Percentiles rank a stretch among this genome's conserved stretches.
Conservation (phyloP, 2,113 vertebrate genomes). For the Electrona antarctica region DNA sequence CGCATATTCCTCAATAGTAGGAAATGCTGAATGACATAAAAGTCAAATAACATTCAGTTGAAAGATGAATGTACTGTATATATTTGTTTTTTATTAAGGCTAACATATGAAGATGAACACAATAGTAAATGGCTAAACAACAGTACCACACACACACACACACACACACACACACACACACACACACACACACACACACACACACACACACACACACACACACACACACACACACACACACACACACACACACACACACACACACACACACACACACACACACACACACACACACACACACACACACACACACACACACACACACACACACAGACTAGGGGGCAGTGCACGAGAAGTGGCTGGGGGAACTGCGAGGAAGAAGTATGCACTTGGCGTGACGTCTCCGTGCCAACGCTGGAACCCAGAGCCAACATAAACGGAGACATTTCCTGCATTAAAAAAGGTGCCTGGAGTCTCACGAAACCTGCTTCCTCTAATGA, state of each 20-base stretch:
- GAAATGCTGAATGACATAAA: no score
- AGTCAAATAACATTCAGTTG: no score
- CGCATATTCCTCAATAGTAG: no score
- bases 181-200: constrained; percentile 12
- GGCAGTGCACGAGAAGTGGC: no score
- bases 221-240: constrained; percentile 12
- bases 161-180: constrained; percentile 12
- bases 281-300: constrained; percentile 12
- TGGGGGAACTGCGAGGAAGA: no score
- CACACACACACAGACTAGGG: constrained; percentile 13
- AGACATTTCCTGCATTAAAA: not conserved
- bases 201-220: constrained; percentile 12
- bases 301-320: not conserved
- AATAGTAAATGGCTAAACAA: no score
- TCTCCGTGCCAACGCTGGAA: no score
- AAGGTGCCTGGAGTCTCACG: constrained; percentile 26
- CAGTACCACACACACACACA: not conserved
- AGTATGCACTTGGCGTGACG: no score
- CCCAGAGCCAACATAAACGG: no score
- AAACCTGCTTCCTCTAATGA: constrained; percentile 21
- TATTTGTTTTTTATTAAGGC: no score
- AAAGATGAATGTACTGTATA: no score
- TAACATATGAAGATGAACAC: no score
- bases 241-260: constrained; percentile 12
- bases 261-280: constrained; percentile 12